phyloP scores from a whole-genome alignment of 2,113 vertebrate species.

The Isurus oxyrinchus region DNA sequence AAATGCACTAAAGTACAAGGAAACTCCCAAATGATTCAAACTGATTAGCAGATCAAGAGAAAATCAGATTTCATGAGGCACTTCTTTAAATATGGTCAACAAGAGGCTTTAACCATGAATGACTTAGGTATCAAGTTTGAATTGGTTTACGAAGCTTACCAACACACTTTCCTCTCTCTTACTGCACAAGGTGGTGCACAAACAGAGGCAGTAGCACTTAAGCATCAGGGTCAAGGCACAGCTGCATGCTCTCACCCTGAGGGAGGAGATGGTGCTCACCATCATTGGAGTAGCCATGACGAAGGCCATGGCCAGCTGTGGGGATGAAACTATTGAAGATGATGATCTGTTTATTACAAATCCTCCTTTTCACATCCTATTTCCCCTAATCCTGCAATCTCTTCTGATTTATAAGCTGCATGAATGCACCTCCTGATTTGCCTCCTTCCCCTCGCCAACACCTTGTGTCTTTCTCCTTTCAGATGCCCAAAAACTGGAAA shows the following conservation, averaged over 20 bases:
- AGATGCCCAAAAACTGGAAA: no score
- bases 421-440: not conserved
- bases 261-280: not conserved
- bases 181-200: no score
- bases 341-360: not conserved
- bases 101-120: not conserved
- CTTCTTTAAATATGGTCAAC: not conserved
- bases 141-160: not conserved
- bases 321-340: not conserved
- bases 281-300: not conserved
- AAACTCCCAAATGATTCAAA: not conserved
- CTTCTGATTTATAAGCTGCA: not conserved
- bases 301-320: no score
- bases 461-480: no score
- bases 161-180: no score
- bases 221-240: no score
- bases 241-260: no score
- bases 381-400: not conserved
- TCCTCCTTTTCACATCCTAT: not conserved
- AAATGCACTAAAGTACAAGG: not conserved
- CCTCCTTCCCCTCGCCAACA: no score
- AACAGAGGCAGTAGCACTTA: no score
- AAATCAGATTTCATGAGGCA: not conserved
- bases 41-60: not conserved
- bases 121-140: not conserved